Percentiles rank a stretch among this genome's conserved stretches.
Evolutionary conservation across 2,113 vertebrate genomes (phyloP).

Genomic region (Paracanthobrama guichenoti): DNA sequence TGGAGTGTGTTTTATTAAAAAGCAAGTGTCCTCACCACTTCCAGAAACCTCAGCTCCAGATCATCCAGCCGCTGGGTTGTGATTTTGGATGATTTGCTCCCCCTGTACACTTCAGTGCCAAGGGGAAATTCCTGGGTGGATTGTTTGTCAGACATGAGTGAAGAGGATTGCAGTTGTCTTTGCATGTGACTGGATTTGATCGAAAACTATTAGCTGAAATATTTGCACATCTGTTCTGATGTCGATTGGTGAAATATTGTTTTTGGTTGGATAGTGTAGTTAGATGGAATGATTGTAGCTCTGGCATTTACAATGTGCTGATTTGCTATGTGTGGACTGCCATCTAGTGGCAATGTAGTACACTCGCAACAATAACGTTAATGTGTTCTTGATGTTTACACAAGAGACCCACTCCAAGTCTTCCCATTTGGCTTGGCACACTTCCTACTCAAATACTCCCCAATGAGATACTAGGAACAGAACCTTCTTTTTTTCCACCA

Average conservation of each 20-base stretch:
- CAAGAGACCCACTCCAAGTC: conserved; percentile 34
- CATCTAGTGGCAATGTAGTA: conserved; percentile 56
- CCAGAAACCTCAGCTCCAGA: conserved; percentile 55
- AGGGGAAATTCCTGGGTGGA: conserved; percentile 67
- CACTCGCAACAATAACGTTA: conserved; percentile 36
- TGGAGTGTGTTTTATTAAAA: conserved; percentile 35
- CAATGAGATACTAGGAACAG: conserved; percentile 38
- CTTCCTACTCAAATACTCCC: conserved; percentile 49
- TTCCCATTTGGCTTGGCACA: conserved; percentile 47
- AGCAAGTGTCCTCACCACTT: conserved; percentile 39
- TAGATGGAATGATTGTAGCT: no score
- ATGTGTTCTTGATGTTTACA: conserved; percentile 40
- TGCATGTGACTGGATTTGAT: neutral
- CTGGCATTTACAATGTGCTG: no score
- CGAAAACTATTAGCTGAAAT: neutral
- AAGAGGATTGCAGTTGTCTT: conserved; percentile 15
- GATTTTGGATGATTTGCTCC: conserved; percentile 60
- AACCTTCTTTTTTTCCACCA: neutral
- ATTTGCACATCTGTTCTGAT: neutral
- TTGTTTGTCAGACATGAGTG: conserved; percentile 47
- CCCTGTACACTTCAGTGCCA: conserved; percentile 50
- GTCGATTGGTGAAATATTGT: neutral
- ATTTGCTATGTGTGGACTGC: conserved; percentile 16
- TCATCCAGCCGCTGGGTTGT: conserved; percentile 57
- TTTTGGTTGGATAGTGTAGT: neutral